These are phyloP conservation scores for Branchipolynoe longqiensis DNA, from an alignment of 2,888 invertebrate species.

Conservation along the genomic window DNA sequence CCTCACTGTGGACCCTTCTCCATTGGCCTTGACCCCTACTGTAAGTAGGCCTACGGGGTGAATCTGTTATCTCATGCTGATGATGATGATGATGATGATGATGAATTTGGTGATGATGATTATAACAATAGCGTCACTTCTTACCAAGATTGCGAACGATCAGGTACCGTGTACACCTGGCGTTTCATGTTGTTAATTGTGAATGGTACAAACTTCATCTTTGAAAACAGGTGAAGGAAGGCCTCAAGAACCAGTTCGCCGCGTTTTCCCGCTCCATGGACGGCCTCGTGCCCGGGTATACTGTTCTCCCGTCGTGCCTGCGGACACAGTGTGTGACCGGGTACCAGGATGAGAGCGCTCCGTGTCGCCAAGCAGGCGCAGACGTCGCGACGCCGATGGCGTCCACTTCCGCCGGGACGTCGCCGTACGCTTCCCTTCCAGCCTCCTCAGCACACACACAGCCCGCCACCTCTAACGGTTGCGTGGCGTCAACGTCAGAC, in stretches of 20 bases:
- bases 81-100: too few species aligned
- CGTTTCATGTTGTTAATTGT: too few species aligned
- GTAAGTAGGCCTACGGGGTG: too few species aligned
- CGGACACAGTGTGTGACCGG: not conserved
- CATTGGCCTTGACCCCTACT: too few species aligned
- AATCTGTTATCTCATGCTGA: too few species aligned
- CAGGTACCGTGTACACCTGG: too few species aligned
- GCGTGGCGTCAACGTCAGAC: not conserved
- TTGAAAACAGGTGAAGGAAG: too few species aligned
- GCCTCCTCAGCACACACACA: not conserved
- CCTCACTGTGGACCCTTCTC: too few species aligned
- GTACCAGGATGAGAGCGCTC: not conserved
- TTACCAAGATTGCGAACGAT: too few species aligned
- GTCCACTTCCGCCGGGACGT: not conserved
- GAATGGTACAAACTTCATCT: too few species aligned
- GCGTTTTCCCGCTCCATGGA: constrained; percentile 81
- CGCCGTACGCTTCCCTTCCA: not conserved
- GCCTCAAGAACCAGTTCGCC: constrained; percentile 74
- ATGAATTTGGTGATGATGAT: too few species aligned
- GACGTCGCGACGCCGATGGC: not conserved
- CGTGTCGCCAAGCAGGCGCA: not conserved
- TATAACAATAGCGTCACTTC: too few species aligned
- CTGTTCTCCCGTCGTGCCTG: not conserved
- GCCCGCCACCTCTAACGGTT: not conserved
- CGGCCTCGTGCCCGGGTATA: constrained; percentile 73